Conservation (phyloP, 1,140 invertebrate genomes). For the Pseudomyrmex gracilis region DNA sequence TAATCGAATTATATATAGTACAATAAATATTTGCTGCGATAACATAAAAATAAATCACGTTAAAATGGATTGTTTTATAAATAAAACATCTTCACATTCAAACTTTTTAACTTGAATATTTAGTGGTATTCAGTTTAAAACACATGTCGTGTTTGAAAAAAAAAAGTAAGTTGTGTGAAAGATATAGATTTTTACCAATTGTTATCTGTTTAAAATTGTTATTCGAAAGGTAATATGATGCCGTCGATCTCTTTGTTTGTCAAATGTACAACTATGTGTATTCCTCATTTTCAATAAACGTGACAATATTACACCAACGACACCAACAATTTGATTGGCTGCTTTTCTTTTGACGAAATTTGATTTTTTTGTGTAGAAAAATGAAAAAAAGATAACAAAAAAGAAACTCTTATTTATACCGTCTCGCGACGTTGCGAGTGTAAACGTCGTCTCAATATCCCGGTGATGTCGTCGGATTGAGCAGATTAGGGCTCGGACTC, state of each 20-base stretch:
- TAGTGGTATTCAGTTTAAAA: not conserved
- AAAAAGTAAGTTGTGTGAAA: not conserved
- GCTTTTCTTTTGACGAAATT: no score
- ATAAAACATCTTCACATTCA: no score
- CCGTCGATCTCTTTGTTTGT: not conserved
- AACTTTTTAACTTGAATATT: constrained; percentile 6
- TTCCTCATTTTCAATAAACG: not conserved
- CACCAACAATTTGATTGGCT: no score
- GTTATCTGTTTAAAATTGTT: not conserved
- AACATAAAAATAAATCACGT: not conserved
- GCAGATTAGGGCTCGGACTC: constrained; percentile 77
- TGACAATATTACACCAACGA: not conserved
- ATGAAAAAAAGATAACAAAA: no score
- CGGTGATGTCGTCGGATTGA: constrained; percentile 75
- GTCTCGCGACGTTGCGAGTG: no score
- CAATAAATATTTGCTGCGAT: constrained; percentile 5
- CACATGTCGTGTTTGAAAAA: not conserved
- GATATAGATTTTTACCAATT: not conserved
- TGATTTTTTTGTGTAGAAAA: no score
- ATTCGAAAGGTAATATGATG: not conserved
- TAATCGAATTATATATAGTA: not conserved
- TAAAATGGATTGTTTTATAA: not conserved
- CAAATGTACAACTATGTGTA: not conserved
- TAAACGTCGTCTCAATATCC: constrained; percentile 71
- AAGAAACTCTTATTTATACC: no score